Evolutionary conservation across 2,797 vertebrate species (phyloP).

Genomic region (Lagodon rhomboides): DNA sequence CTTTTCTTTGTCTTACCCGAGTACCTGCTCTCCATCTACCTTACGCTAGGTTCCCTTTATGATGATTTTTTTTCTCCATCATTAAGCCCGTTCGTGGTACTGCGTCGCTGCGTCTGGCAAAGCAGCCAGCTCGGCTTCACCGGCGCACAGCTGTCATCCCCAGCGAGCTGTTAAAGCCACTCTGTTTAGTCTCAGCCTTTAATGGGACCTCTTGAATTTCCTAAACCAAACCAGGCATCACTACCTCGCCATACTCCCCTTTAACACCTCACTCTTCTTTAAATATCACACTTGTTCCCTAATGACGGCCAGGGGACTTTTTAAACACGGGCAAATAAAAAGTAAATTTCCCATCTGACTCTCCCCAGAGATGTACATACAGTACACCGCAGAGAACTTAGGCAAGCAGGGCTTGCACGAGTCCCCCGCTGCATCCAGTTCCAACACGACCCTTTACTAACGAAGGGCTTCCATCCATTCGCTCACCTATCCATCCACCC

Average conservation of each 20-base stretch:
- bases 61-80: conserved; percentile 60
- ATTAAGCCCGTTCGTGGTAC: conserved; percentile 56
- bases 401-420: conserved; percentile 34
- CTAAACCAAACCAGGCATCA: conserved; percentile 69
- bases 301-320: conserved; percentile 70
- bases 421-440: conserved; percentile 48
- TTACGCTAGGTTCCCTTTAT: conserved; percentile 50
- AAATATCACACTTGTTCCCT: conserved; percentile 76
- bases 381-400: conserved; percentile 24
- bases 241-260: conserved; percentile 60
- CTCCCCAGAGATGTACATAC: conserved; percentile 44
- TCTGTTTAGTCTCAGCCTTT: conserved; percentile 83
- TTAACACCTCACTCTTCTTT: conserved; percentile 72
- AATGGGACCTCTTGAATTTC: conserved; percentile 83
- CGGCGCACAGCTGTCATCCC: conserved; percentile 80
- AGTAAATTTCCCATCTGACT: conserved; percentile 51
- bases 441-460: conserved; percentile 48
- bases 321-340: conserved; percentile 64
- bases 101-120: conserved; percentile 46
- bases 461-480: conserved; percentile 66
- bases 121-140: conserved; percentile 55
- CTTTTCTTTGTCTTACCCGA: conserved; percentile 25
- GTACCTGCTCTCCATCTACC: conserved; percentile 45
- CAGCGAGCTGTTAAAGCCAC: conserved; percentile 71
- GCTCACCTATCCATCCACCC: conserved; percentile 60